phyloP scores from a whole-genome alignment of 2,888 invertebrate species.

The Anoplius nigerrimus region DNA sequence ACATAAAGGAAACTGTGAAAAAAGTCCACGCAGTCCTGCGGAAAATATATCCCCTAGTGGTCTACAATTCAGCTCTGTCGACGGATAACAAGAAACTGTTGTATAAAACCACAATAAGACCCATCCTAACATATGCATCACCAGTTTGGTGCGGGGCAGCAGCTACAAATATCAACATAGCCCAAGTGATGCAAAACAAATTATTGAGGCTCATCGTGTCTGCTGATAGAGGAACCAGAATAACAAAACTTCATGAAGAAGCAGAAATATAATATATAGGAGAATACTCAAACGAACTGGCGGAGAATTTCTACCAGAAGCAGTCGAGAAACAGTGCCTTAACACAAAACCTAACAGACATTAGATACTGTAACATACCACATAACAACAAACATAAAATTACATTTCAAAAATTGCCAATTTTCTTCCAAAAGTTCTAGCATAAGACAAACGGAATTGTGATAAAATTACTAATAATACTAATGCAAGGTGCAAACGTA shows the following conservation, averaged over 20 bases:
- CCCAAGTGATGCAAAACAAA: constrained; percentile 50
- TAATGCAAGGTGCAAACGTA: too few species aligned
- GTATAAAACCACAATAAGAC: constrained; percentile 50
- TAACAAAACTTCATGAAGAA: constrained; percentile 30
- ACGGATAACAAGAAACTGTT: constrained; percentile 51
- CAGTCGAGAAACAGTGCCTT: background rate
- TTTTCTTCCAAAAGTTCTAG: constrained; percentile 10
- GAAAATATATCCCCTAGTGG: constrained; percentile 50
- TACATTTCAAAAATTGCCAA: background rate
- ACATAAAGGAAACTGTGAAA: constrained; percentile 36
- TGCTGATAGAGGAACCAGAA: constrained; percentile 27
- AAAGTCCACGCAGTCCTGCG: constrained; percentile 39
- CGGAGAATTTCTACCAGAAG: constrained; percentile 3
- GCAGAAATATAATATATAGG: constrained; percentile 4
- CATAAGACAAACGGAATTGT: background rate
- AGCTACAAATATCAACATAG: constrained; percentile 19
- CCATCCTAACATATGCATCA: constrained; percentile 52
- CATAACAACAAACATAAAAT: background rate
- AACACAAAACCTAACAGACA: background rate
- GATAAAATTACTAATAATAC: too few species aligned
- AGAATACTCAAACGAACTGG: background rate
- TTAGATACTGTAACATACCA: background rate
- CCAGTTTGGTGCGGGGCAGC: constrained; percentile 51
- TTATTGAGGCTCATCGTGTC: constrained; percentile 33
- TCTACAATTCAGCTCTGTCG: constrained; percentile 21